Evolutionary conservation across 2,797 vertebrate genomes (phyloP), one percentile per base, ranked within the genome.

Genomic region (Pampus argenteus): DNA sequence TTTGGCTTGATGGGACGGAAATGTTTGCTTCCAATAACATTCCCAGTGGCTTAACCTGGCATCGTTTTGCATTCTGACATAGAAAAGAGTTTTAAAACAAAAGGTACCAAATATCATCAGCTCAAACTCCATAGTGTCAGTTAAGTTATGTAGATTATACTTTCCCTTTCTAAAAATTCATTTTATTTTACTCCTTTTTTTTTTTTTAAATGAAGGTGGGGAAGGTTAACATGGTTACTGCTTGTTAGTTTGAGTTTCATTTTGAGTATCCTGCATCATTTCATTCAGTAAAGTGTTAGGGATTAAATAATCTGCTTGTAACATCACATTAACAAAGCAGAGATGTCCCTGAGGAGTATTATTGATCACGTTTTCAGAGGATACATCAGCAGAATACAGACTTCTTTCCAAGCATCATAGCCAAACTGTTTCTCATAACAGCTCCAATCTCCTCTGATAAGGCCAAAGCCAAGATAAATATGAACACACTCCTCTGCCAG

Each of bases 391-490:
- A 54, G 47, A 38, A 55, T 74, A 34, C 57, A 78, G 28, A 80
- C 58, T 80, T 78, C 74, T 73, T 57, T 68, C 65, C 31, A 40
- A 82, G 61, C 71, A 62, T 79, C 23, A 14, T 14, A 55, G 73
- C 79, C 76, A 73, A 86, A 83, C 72, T 87, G 78, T 86, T 91
- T 90, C 87, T 88, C 86, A 89, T 89, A 91, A 92, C 86, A 87
- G 87, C 85, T 90, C 69, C 83, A 86, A 86, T 92, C 89, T 91
- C 63, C 62, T 11, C 86, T 76, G 93, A 94, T 94, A 93, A 92
- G 86, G 71, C 40, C 50, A 18, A 78, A 88, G 92, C 93, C 92
- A 93, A 92, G 76, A 88, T 90, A 93, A 93, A 94, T 91, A 93
- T 76, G 86, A 92, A 83, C 81, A 83, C 64, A 45, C 80, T 92